A percentile compares a stretch with the other conserved stretches of the same genome.
phyloP scores from a whole-genome alignment of 2,797 vertebrate species.

The Oreortyx pictus region DNA sequence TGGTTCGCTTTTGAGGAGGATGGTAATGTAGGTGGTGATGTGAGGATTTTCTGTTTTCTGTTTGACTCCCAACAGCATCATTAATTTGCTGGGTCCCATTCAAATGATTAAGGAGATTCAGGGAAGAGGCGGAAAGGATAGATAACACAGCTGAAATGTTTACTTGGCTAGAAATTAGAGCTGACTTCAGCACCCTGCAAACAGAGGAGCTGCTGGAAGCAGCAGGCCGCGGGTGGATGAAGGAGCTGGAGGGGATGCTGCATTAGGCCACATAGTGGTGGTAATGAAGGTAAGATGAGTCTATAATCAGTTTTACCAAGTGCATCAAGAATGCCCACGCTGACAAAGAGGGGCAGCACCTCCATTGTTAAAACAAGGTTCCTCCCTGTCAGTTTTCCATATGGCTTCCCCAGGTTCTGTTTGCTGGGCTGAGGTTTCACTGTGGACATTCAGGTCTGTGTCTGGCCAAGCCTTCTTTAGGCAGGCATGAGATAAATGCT shows the following conservation, averaged over 20 bases:
- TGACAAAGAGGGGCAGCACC: not conserved
- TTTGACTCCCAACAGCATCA: not conserved
- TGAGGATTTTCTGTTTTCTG: not conserved
- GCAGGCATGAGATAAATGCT: not conserved
- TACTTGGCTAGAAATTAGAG: not conserved
- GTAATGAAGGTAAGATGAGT: not conserved
- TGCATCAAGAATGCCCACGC: rapidly evolving
- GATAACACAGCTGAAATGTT: not conserved
- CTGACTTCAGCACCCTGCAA: not conserved
- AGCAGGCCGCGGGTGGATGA: not conserved
- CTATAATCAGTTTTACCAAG: not conserved
- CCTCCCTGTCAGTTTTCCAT: not conserved
- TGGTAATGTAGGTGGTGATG: not conserved
- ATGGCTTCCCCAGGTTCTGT: not conserved
- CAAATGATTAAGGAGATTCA: not conserved
- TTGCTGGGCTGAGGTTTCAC: not conserved
- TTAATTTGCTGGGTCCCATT: not conserved
- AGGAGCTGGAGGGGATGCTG: not conserved
- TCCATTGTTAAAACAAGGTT: not conserved
- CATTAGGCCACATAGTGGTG: not conserved
- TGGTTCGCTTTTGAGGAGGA: not conserved
- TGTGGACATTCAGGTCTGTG: not conserved
- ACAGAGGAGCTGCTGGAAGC: not conserved
- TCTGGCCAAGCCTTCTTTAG: not conserved
- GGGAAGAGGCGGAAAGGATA: not conserved